phyloP scores from a whole-genome alignment of 2,797 vertebrate species.

The Lutjanus campechanus region DNA sequence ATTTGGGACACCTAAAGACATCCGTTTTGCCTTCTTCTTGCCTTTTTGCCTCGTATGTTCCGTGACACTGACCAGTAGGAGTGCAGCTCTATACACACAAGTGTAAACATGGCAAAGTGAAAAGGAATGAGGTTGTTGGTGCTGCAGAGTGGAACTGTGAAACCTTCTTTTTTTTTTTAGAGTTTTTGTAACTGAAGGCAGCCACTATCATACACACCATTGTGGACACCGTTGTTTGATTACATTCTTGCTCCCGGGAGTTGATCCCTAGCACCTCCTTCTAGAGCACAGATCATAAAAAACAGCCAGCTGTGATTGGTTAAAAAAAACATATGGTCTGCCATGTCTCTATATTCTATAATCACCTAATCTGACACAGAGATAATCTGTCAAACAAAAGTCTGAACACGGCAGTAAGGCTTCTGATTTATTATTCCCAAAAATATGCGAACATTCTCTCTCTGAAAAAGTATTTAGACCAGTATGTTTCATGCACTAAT shows the following conservation, averaged over 20 bases:
- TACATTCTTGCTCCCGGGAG: not conserved
- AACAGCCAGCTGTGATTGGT: too few species aligned
- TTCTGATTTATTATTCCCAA: not conserved
- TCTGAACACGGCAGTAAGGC: too few species aligned
- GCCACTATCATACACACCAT: not conserved
- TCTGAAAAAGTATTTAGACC: not conserved
- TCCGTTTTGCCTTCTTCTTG: too few species aligned
- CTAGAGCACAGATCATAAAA: too few species aligned
- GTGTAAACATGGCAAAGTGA: not conserved
- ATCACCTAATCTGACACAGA: too few species aligned
- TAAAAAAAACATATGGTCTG: too few species aligned
- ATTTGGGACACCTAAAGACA: too few species aligned
- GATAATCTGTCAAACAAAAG: too few species aligned
- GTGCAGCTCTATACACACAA: too few species aligned
- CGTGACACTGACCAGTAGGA: too few species aligned
- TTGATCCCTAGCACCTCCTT: not conserved
- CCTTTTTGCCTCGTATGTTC: too few species aligned
- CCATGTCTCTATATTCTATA: too few species aligned
- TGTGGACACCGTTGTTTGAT: not conserved
- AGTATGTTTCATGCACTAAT: not conserved
- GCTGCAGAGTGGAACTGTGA: not conserved
- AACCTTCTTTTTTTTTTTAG: not conserved
- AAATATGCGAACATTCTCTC: not conserved
- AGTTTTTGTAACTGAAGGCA: not conserved
- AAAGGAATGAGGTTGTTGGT: not conserved